Conservation (phyloP, 2,113 vertebrate genomes). For the Grammomys dolichurus region DNA sequence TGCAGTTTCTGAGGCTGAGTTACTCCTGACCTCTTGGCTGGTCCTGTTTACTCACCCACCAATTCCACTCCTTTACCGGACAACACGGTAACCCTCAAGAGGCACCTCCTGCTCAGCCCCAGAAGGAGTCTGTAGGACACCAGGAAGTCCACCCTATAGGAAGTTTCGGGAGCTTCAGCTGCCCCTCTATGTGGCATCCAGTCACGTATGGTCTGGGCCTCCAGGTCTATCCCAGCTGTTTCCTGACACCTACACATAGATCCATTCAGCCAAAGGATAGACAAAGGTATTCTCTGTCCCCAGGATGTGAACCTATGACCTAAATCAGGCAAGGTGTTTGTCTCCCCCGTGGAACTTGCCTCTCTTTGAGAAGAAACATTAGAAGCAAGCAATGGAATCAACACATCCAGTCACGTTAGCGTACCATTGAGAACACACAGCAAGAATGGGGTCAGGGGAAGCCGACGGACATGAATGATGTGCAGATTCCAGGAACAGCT, state of each 20-base stretch:
- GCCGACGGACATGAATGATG: neutral
- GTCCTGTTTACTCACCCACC: neutral
- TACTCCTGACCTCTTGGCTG: neutral
- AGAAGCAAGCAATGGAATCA: neutral
- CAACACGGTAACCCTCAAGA: neutral
- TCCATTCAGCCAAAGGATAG: neutral
- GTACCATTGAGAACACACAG: neutral
- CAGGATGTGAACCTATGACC: neutral
- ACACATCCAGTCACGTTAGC: neutral
- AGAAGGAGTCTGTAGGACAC: neutral
- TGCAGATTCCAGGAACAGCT: neutral
- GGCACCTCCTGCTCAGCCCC: neutral
- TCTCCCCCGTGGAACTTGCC: neutral
- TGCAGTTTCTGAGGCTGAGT: conserved; percentile 63
- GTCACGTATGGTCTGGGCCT: neutral
- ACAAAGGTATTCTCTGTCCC: neutral
- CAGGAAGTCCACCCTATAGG: neutral
- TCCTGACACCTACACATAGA: no score
- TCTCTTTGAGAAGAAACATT: neutral
- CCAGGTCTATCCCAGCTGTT: neutral
- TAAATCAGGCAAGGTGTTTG: no score
- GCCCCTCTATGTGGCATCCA: neutral
- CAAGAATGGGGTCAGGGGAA: neutral
- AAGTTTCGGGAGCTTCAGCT: neutral
- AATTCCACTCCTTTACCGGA: neutral